Conservation (phyloP, 2,797 vertebrate species). For the Microtus obscurus region DNA sequence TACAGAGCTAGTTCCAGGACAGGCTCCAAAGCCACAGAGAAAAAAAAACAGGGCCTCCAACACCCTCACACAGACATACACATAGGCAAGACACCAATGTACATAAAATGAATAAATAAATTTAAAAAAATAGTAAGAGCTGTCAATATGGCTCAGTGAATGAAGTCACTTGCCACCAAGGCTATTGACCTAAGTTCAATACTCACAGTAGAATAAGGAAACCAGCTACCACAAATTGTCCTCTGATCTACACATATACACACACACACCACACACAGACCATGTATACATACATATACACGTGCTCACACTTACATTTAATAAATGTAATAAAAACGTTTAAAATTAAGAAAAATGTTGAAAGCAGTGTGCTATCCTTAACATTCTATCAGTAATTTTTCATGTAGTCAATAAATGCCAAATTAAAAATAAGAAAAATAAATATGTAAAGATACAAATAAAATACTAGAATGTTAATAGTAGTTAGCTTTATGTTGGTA, state of each 20-base stretch:
- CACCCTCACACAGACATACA: not conserved
- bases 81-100: not conserved
- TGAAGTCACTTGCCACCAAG: not conserved
- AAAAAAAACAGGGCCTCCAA: not conserved
- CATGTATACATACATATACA: not conserved
- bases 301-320: not conserved
- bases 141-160: not conserved
- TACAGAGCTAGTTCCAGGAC: no score
- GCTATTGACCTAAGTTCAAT: not conserved
- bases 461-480: constrained; percentile 50
- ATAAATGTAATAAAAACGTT: not conserved
- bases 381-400: not conserved
- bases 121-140: not conserved
- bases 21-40: no score
- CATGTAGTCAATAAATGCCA: not conserved
- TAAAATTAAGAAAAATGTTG: not conserved
- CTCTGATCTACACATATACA: not conserved
- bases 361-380: not conserved
- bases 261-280: not conserved
- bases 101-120: not conserved
- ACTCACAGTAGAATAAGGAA: not conserved
- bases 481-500: constrained; percentile 21
- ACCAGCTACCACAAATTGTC: not conserved
- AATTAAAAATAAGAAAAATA: not conserved
- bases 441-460: constrained; percentile 54